Conservation (phyloP, 2,113 vertebrate species). For the Hippocampus mohnikei region DNA sequence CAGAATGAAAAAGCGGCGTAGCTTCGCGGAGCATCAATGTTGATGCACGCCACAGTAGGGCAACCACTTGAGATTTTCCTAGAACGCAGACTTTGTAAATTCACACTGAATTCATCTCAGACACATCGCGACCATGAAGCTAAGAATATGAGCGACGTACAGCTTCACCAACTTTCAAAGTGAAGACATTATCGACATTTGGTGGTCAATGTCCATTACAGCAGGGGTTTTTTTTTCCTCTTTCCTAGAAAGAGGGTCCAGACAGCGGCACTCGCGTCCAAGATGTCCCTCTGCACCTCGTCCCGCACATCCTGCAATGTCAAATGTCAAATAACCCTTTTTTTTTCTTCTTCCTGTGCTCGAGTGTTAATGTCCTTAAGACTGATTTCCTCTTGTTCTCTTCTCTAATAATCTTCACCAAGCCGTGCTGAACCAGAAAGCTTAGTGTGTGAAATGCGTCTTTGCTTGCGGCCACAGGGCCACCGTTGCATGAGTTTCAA, state of each 20-base stretch:
- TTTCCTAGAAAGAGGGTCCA: conserved; percentile 37
- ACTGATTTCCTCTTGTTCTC: conserved; percentile 35
- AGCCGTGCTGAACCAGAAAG: conserved; percentile 57
- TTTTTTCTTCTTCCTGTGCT: conserved; percentile 42
- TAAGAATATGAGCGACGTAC: not conserved
- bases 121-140: too few species aligned
- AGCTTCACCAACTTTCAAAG: not conserved
- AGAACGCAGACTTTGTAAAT: too few species aligned
- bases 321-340: conserved; percentile 45
- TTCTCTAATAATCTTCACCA: conserved; percentile 47
- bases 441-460: conserved; percentile 40
- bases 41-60: too few species aligned
- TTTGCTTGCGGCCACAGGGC: conserved; percentile 34
- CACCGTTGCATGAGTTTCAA: conserved; percentile 67
- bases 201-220: not conserved
- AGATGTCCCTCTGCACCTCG: conserved; percentile 52
- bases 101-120: too few species aligned
- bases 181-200: not conserved
- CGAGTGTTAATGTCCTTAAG: conserved; percentile 60
- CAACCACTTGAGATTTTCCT: too few species aligned
- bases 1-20: too few species aligned
- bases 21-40: too few species aligned
- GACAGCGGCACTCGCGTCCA: not conserved
- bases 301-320: conserved; percentile 58
- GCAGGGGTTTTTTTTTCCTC: not conserved